phyloP scores from a whole-genome alignment of 2,113 vertebrate species.

The Poicephalus meyeri region DNA sequence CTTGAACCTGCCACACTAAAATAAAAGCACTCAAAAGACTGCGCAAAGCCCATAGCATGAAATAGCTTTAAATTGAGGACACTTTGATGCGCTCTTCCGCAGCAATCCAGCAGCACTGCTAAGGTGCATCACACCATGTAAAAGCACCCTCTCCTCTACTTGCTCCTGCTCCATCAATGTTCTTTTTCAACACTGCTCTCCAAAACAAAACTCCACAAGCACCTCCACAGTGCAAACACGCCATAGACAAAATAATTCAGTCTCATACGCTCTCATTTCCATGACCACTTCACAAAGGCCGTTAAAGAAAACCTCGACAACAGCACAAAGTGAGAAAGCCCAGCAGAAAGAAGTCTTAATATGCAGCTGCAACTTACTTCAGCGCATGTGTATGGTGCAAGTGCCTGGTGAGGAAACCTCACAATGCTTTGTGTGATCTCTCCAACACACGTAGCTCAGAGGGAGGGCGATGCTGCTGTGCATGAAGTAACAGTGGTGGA shows the following conservation, averaged over 20 bases:
- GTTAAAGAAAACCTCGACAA: background rate
- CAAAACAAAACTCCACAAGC: background rate
- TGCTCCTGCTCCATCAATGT: background rate
- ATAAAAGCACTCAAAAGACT: background rate
- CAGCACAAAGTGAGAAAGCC: background rate
- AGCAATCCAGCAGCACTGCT: background rate
- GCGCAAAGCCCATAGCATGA: background rate
- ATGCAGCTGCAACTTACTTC: background rate
- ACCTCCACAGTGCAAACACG: background rate
- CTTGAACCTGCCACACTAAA: slow-evolving; percentile 34
- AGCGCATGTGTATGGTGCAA: accelerated
- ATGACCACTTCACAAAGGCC: background rate
- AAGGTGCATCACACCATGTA: background rate
- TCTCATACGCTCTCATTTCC: background rate
- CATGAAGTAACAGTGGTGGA: accelerated
- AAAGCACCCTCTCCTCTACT: background rate
- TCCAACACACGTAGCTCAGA: background rate
- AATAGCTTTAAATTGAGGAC: background rate
- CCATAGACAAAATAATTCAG: background rate
- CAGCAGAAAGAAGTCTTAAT: background rate
- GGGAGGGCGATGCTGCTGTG: background rate
- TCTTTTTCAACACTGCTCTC: background rate
- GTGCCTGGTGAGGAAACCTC: background rate
- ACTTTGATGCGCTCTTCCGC: background rate
- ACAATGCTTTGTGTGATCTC: accelerated